Evolutionary conservation across 2,113 vertebrate genomes (phyloP), one percentile per base, ranked within the genome.

Genomic region (Sorex araneus): DNA sequence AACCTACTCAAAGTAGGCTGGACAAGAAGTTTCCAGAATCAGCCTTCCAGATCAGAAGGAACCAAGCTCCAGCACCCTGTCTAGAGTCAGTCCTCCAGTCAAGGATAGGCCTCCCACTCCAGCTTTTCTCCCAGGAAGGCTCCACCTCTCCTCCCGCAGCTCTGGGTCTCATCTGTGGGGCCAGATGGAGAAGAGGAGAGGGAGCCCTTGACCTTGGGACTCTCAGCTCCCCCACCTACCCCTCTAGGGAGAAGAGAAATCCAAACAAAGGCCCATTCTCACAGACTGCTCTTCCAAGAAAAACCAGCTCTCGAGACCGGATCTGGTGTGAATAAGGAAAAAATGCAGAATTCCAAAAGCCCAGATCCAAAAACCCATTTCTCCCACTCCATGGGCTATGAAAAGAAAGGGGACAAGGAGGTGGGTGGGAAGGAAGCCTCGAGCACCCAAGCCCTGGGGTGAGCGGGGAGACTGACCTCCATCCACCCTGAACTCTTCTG

Each of bases 241-340:
- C 79, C 84, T 92, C 82, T 60, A 70, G 94, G 87, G 94, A 94
- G 63, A 95, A 77, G 40, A 91, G 87, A 93, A 95, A 94, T 89
- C 75, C 89, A 96, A 95, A 95, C 94, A 95, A 94, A 93, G 86
- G 84, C 50, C 94, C 73, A 92, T 95, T 96, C 96, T 94, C 96
- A 95, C 94, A 97, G 91, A 81, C 86, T 57, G 69, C 30, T 67
- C 63, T 95, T 96, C 94, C 94, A 97, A 96, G 87, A 96, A 97
- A 93, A 95, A 90, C 87, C 90, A 93, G 83, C 60, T 87, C 90
- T 86, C 93, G 91, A 92, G 90, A 95, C 84, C 8, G 45, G 34
- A 79, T 94, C 87, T 95, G 91, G 89, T 95, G 94, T 92, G 95
- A 96, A 96, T 84, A 91, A 93, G 87, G 91, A 66, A 91, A 92